A percentile compares a stretch with the other conserved stretches of the same genome.
phyloP scores from a whole-genome alignment of 1,140 invertebrate genomes.

The Bombyx mori region ASM3026992v2 NC_085109.1:3170001-3170500 shows the following conservation, averaged over 20 bases:
- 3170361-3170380: conserved; percentile 57
- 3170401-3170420: conserved; percentile 52
- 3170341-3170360: conserved; percentile 54
- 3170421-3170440: conserved; percentile 43
- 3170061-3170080: not conserved
- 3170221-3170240: conserved; percentile 62
- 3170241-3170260: conserved; percentile 67
- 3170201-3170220: conserved; percentile 64
- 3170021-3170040: too few species aligned
- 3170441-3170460: conserved; percentile 39
- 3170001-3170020: too few species aligned
- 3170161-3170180: conserved; percentile 62
- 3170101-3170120: conserved; percentile 57
- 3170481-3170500: conserved; percentile 63
- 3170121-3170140: conserved; percentile 61
- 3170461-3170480: conserved; percentile 60
- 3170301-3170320: conserved; percentile 64
- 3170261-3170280: conserved; percentile 66
- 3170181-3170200: conserved; percentile 63
- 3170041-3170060: too few species aligned
- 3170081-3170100: conserved; percentile 46
- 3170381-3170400: conserved; percentile 55
- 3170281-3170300: conserved; percentile 67
- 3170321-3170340: conserved; percentile 65
- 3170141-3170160: conserved; percentile 60